Conservation (phyloP, 2,113 vertebrate genomes). For the Anolis carolinensis region DNA sequence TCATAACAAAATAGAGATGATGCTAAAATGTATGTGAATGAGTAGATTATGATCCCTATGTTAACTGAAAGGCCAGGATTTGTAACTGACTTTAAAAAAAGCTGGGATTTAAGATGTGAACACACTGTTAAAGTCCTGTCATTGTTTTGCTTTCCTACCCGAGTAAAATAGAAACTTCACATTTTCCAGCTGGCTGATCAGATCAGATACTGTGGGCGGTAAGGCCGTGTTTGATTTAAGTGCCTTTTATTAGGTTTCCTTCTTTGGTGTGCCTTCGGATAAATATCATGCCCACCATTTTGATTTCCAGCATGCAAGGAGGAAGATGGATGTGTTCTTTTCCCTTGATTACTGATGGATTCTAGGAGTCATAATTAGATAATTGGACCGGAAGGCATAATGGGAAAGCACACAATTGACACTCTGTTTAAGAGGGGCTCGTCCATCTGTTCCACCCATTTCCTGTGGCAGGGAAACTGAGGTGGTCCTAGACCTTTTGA, state of each 20-base stretch:
- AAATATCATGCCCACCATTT: not conserved
- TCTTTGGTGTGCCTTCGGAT: not conserved
- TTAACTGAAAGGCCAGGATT: not conserved
- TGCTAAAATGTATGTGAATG: not conserved
- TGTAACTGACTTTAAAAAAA: not conserved
- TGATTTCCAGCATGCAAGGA: not conserved
- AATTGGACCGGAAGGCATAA: not conserved
- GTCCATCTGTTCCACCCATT: no score
- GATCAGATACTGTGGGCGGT: not conserved
- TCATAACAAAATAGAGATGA: not conserved
- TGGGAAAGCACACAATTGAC: not conserved
- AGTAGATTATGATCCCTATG: not conserved
- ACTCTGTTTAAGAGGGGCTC: not conserved
- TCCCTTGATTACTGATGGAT: not conserved
- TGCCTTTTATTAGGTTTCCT: constrained; percentile 10
- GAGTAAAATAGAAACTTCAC: not conserved
- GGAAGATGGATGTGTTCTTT: not conserved
- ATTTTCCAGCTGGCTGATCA: constrained; percentile 12
- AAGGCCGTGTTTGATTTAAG: not conserved
- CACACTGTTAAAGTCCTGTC: not conserved
- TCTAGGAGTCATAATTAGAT: not conserved
- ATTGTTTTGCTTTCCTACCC: not conserved
- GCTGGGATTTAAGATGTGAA: not conserved
- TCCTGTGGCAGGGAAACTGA: not conserved
- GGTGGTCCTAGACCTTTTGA: not conserved